These are phyloP conservation scores for Ceratosolen fusciceps DNA, from an alignment of 1,140 invertebrate species.

Conservation along the genomic window DNA sequence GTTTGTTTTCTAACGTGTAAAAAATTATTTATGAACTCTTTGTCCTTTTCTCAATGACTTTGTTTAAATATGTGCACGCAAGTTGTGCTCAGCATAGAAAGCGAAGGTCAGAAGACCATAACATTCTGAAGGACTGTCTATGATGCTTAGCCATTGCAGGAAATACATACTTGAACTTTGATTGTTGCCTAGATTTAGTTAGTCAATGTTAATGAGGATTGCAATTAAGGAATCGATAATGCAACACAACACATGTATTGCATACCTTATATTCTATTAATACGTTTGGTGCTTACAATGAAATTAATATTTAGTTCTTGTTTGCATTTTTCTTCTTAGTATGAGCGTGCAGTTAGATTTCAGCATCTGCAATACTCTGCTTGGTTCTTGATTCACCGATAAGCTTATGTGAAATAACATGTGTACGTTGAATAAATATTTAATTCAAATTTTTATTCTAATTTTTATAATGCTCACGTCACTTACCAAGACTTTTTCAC, in stretches of 20 bases:
- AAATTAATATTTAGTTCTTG: constrained; percentile 30
- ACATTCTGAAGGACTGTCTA: constrained; percentile 7
- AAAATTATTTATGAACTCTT: background rate
- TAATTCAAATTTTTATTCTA: too few relatives aligned
- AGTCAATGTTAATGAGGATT: constrained; percentile 28
- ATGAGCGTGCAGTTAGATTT: background rate
- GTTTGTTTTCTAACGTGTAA: too few relatives aligned
- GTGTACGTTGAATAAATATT: too few relatives aligned
- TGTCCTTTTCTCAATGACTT: background rate
- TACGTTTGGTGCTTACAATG: constrained; percentile 5
- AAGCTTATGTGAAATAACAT: too few relatives aligned
- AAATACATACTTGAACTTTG: background rate
- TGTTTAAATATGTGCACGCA: background rate
- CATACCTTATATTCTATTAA: constrained; percentile 27
- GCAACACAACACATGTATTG: background rate
- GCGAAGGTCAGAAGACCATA: constrained; percentile 32
- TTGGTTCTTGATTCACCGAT: background rate
- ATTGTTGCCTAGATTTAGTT: constrained; percentile 9
- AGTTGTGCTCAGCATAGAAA: background rate
- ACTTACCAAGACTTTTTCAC: too few relatives aligned
- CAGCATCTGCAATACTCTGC: background rate
- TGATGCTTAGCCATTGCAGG: background rate
- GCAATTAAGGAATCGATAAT: constrained; percentile 31
- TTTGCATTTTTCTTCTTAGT: constrained; percentile 15
- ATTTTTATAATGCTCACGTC: too few relatives aligned